A percentile compares a stretch with the other conserved stretches of the same genome.
These are phyloP conservation scores for Caenorhabditis remanei DNA, from an alignment of 1,140 invertebrate genomes.

Conservation along the genomic window DNA sequence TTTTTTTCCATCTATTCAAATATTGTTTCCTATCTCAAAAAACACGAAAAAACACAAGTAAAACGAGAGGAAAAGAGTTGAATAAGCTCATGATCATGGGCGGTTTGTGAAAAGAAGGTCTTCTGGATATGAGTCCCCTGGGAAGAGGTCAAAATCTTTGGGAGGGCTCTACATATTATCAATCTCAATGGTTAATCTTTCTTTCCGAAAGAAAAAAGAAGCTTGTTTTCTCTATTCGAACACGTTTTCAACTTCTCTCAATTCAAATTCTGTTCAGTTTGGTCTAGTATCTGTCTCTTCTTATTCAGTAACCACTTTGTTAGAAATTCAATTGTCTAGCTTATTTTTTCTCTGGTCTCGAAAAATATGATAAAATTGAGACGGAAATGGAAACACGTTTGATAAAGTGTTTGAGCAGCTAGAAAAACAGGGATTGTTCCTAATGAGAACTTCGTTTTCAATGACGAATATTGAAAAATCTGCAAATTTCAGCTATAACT, in stretches of 20 bases:
- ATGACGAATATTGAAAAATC: too few species aligned
- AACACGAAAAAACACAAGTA: conserved; percentile 10
- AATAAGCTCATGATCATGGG: conserved; percentile 49
- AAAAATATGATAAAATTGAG: too few species aligned
- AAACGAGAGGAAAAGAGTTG: neutral
- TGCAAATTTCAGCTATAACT: too few species aligned
- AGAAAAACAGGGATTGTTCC: too few species aligned
- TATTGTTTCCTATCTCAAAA: conserved; percentile 11
- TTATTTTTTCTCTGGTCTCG: neutral
- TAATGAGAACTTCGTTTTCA: too few species aligned
- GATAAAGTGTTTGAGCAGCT: too few species aligned
- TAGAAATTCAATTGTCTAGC: conserved; percentile 3
- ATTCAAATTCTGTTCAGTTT: neutral
- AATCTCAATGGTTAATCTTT: conserved; percentile 52
- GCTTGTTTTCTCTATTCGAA: conserved; percentile 2
- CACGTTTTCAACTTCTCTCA: neutral
- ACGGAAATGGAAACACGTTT: too few species aligned
- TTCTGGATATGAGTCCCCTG: conserved; percentile 27
- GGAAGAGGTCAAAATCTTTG: conserved; percentile 48
- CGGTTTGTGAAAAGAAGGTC: conserved; percentile 48
- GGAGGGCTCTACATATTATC: conserved; percentile 4
- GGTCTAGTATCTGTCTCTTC: neutral
- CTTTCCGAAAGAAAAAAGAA: neutral
- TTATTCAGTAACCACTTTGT: neutral
- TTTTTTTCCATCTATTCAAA: neutral